Percentiles rank a stretch among this genome's conserved stretches.
Evolutionary conservation across 2,797 vertebrate genomes (phyloP).

Genomic region (Phrynocephalus forsythii): DNA sequence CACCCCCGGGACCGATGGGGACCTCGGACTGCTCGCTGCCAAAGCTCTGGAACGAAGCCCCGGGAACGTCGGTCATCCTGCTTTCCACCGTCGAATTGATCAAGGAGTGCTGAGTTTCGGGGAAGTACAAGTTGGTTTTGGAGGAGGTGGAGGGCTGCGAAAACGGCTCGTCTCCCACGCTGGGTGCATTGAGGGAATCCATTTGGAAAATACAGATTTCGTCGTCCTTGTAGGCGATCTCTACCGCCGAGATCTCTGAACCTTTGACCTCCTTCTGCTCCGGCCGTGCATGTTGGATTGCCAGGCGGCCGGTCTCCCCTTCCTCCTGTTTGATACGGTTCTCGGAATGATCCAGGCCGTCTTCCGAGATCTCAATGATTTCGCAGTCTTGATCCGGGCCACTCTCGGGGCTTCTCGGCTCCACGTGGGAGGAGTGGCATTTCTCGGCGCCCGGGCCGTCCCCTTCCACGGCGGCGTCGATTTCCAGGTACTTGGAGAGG

Average conservation of each 20-base stretch:
- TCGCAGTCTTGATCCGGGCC: slow-evolving; percentile 79
- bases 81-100: slow-evolving; percentile 84
- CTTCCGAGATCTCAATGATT: slow-evolving; percentile 83
- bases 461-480: slow-evolving; percentile 76
- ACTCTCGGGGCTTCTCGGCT: slow-evolving; percentile 66
- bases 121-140: slow-evolving; percentile 78
- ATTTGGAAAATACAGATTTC: slow-evolving; percentile 83
- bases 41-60: slow-evolving; percentile 71
- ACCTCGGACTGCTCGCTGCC: slow-evolving; percentile 73
- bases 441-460: slow-evolving; percentile 57
- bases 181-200: slow-evolving; percentile 71
- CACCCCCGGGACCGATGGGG: slow-evolving; percentile 49
- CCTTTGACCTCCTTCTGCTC: slow-evolving; percentile 74
- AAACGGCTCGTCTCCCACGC: slow-evolving; percentile 75
- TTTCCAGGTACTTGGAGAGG: slow-evolving; percentile 80
- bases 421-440: slow-evolving; percentile 74
- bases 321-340: slow-evolving; percentile 76
- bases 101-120: slow-evolving; percentile 82
- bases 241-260: slow-evolving; percentile 76
- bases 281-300: slow-evolving; percentile 48
- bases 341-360: slow-evolving; percentile 71
- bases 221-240: slow-evolving; percentile 79
- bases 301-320: slow-evolving; percentile 30
- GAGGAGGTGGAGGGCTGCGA: slow-evolving; percentile 82
- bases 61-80: slow-evolving; percentile 75